These are phyloP conservation scores for Polyommatus icarus DNA, from an alignment of 2,888 invertebrate species.

Conservation along the genomic window DNA sequence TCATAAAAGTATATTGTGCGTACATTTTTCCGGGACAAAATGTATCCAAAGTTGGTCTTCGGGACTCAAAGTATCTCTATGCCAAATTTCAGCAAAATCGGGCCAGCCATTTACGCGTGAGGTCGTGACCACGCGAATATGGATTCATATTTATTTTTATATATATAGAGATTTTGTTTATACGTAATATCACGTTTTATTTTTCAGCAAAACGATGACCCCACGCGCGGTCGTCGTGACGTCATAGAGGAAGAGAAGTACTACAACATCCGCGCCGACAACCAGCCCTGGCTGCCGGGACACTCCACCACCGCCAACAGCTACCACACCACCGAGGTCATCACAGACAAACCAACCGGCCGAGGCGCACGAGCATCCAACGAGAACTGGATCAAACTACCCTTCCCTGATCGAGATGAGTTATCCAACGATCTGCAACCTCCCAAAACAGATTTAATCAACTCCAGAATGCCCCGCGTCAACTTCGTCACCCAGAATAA, in stretches of 20 bases:
- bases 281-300: conserved; percentile 69
- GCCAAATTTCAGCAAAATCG: no score
- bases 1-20: no score
- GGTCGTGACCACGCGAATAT: no score
- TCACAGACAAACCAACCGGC: conserved; percentile 77
- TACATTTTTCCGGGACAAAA: no score
- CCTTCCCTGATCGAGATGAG: conserved; percentile 69
- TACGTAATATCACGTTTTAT: not conserved
- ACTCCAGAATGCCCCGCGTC: conserved; percentile 82
- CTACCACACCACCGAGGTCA: conserved; percentile 68
- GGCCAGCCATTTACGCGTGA: no score
- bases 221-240: conserved; percentile 64
- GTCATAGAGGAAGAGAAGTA: conserved; percentile 75
- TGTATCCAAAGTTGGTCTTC: no score
- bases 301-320: conserved; percentile 68
- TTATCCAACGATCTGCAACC: conserved; percentile 67
- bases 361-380: conserved; percentile 81
- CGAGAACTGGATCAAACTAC: conserved; percentile 82
- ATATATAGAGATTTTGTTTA: no score
- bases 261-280: conserved; percentile 62
- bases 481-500: conserved; percentile 85
- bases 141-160: no score
- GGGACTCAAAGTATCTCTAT: no score
- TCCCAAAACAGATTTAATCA: conserved; percentile 73
- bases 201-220: conserved; percentile 56